Percentiles rank a stretch among this genome's conserved stretches.
Evolutionary conservation across 2,113 vertebrate genomes (phyloP).

Genomic region (Cephalopholis sonnerati): DNA sequence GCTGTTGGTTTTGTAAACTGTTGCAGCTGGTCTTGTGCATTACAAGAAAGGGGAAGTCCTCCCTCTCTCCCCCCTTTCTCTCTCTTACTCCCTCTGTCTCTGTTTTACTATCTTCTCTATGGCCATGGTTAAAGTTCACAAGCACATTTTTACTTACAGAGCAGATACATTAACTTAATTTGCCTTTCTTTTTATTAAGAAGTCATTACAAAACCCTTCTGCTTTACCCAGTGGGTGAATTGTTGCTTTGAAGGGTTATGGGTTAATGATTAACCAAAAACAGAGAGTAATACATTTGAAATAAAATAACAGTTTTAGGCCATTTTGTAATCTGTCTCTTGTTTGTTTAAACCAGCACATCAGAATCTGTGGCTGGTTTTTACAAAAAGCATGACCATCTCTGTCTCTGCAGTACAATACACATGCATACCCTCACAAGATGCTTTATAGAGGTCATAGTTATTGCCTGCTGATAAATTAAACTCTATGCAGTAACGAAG

Average conservation of each 20-base stretch:
- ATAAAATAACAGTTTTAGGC: neutral
- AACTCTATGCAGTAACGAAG: neutral
- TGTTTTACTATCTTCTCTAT: conserved; percentile 23
- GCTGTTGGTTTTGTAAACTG: conserved; percentile 84
- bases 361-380: neutral
- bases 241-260: neutral
- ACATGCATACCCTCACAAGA: neutral
- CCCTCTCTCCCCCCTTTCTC: conserved; percentile 30
- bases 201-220: neutral
- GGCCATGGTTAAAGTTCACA: conserved; percentile 30
- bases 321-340: neutral
- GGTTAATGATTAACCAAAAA: too few relatives aligned
- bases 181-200: conserved; percentile 12
- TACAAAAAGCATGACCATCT: neutral
- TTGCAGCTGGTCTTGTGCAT: conserved; percentile 79
- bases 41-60: conserved; percentile 69
- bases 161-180: conserved; percentile 29
- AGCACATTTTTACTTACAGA: conserved; percentile 14
- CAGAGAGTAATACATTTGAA: neutral
- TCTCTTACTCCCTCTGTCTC: conserved; percentile 17
- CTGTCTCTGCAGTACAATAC: neutral
- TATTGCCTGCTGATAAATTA: neutral
- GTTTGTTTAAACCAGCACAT: neutral
- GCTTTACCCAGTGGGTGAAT: neutral
- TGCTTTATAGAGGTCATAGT: neutral